Conservation (phyloP, 2,113 vertebrate genomes). For the Petromus typicus region DNA sequence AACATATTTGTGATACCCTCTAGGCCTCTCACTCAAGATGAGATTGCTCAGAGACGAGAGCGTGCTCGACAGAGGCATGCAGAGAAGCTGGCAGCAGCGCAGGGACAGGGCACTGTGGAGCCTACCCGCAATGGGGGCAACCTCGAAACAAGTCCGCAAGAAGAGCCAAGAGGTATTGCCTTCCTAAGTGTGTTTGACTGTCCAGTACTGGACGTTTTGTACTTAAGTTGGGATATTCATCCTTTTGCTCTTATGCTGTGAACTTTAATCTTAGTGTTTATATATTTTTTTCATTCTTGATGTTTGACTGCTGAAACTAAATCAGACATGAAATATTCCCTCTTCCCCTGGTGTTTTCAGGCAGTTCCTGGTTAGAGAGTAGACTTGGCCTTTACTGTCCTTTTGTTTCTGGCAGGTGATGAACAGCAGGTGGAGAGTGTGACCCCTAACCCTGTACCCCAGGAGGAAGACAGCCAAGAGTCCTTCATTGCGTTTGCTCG, state of each 20-base stretch:
- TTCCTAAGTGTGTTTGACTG: not conserved
- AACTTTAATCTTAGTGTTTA: not conserved
- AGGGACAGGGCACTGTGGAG: conserved; percentile 77
- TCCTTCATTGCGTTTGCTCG: conserved; percentile 95
- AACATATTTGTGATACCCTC: not conserved
- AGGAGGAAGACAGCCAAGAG: conserved; percentile 86
- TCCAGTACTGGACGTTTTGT: not conserved
- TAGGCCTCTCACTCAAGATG: conserved; percentile 94
- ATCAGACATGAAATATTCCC: rapidly evolving
- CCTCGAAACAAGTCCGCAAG: conserved; percentile 61
- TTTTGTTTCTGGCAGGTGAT: conserved; percentile 80
- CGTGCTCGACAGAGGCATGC: conserved; percentile 91
- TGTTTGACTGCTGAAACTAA: rapidly evolving
- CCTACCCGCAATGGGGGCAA: conserved; percentile 57
- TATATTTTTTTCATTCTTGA: not conserved
- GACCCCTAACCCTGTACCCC: conserved; percentile 75
- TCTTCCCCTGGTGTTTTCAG: not conserved
- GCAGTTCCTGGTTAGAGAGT: not conserved
- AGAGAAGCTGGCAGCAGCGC: conserved; percentile 88
- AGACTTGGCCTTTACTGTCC: conserved; percentile 24
- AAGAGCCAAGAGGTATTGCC: conserved; percentile 81
- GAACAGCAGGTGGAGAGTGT: conserved; percentile 76
- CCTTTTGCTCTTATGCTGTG: not conserved
- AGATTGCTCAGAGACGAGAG: conserved; percentile 92
- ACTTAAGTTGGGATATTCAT: not conserved